Evolutionary conservation across 2,888 invertebrate genomes (phyloP).

Genomic region (Lagria hirta): DNA sequence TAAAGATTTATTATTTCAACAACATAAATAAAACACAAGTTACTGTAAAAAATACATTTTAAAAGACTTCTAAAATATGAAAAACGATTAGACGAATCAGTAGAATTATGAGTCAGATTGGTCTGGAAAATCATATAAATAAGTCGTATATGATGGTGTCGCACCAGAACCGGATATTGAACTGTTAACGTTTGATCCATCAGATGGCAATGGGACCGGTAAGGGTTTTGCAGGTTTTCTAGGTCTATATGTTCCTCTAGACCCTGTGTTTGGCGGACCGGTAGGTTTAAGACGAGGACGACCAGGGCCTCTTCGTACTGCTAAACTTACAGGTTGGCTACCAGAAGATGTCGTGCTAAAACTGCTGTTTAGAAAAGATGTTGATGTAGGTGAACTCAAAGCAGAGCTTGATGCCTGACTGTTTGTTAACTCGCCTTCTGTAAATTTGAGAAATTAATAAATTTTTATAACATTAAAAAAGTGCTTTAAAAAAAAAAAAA

Average conservation of each 20-base stretch:
- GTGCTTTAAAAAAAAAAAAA: neutral
- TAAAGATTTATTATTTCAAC: constrained; percentile 14
- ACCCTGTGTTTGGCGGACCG: constrained; percentile 66
- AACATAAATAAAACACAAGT: constrained; percentile 11
- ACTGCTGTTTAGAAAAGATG: constrained; percentile 31
- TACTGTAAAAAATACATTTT: constrained; percentile 13
- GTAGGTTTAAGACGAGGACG: constrained; percentile 67
- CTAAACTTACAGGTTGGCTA: constrained; percentile 34
- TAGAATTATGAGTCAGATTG: constrained; percentile 36
- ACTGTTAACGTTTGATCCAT: constrained; percentile 39
- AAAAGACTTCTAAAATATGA: constrained; percentile 4
- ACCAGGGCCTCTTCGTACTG: constrained; percentile 66
- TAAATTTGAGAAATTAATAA: constrained; percentile 10
- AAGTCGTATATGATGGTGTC: constrained; percentile 42
- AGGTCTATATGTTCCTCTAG: constrained; percentile 60
- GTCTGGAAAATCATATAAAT: constrained; percentile 48
- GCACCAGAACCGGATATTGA: constrained; percentile 30
- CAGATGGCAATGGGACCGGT: constrained; percentile 52
- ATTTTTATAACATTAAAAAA: constrained; percentile 1
- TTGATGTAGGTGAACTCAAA: constrained; percentile 33
- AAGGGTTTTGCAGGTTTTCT: constrained; percentile 59
- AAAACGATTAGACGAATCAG: constrained; percentile 17
- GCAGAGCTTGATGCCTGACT: constrained; percentile 18
- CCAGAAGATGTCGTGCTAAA: constrained; percentile 11
- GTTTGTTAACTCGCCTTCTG: constrained; percentile 21